These are phyloP conservation scores for Laterallus jamaicensis DNA, from an alignment of 2,113 vertebrate species.

Conservation along the genomic window DNA sequence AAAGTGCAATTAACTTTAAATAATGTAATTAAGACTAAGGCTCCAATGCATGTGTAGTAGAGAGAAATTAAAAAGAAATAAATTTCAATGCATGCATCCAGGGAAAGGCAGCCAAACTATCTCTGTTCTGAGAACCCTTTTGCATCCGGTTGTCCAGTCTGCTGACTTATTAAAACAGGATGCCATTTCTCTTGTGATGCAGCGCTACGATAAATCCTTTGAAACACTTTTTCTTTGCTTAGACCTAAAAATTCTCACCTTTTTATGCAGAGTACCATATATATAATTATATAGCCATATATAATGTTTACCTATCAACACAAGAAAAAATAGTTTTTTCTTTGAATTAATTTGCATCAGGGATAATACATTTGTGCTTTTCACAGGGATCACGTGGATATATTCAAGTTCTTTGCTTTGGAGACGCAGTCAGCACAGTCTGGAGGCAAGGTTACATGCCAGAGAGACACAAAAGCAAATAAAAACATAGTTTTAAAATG, in stretches of 20 bases:
- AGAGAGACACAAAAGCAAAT: background rate
- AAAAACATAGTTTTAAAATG: background rate
- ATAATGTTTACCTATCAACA: background rate
- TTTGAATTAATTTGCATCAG: background rate
- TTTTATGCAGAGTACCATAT: background rate
- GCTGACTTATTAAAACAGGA: background rate
- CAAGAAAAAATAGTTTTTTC: accelerated
- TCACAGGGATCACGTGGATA: background rate
- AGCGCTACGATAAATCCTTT: background rate
- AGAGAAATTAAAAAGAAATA: background rate
- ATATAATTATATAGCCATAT: background rate
- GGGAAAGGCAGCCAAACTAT: background rate
- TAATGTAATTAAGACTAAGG: background rate
- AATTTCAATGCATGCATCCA: background rate
- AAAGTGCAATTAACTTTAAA: background rate
- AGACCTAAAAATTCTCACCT: background rate
- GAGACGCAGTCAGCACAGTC: background rate
- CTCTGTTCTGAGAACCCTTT: background rate
- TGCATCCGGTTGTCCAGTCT: background rate
- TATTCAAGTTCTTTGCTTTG: background rate
- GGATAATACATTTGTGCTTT: background rate
- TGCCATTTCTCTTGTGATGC: background rate
- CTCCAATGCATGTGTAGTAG: background rate
- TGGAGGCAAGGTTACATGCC: background rate
- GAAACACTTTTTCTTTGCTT: background rate